Base-by-base conservation (phyloP, 2,113 vertebrate species). In the Sarotherodon lohbergeri region DNA sequence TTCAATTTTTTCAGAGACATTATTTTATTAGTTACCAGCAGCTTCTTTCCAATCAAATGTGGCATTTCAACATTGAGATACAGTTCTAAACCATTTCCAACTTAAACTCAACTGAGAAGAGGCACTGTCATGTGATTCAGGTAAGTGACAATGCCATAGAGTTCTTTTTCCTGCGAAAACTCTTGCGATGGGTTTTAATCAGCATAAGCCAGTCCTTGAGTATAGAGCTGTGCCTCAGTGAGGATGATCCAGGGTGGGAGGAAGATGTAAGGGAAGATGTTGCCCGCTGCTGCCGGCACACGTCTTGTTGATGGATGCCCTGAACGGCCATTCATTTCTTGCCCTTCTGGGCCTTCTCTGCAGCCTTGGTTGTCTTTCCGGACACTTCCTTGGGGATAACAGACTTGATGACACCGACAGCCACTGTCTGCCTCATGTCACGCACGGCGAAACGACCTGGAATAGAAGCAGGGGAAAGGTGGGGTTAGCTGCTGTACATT, bases 191-290 rank as follows among this genome's bases (percentile, higher is more conserved):
- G 86, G 96, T 97, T 96, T 97, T 97, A 95, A 97, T 97, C 95
- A 97, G 95, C 97, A 97, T 97, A 95, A 97, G 94, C 97, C 97
- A 97, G 97, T 97, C 96, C 95, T 97, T 97, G 80, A 97, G 95
- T 90, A 96, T 84, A 95, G 96, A 96, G 90, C 94, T 95, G 87
- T 94, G 95, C 92, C 91, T 96, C 90, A 92, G 94, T 43, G 92
- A 95, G 83, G 95, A 94, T 83, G 94, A 91, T 91, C 88, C 93
- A 90, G 91, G 94, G 81, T 91, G 91, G 86, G 85, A 92, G 41
- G 84, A 85, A 34, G 76, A 83, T 54, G 34, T 76, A 13, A 61
- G 79, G 83, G 29, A 81, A 43, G 83, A 80, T 13, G 89, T 73
- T 86, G 91, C 93, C 94, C 54, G 90, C 92, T 91, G 92, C 91